Conservation (phyloP, 2,888 invertebrate species). For the Platycheirus rosarum region DNA sequence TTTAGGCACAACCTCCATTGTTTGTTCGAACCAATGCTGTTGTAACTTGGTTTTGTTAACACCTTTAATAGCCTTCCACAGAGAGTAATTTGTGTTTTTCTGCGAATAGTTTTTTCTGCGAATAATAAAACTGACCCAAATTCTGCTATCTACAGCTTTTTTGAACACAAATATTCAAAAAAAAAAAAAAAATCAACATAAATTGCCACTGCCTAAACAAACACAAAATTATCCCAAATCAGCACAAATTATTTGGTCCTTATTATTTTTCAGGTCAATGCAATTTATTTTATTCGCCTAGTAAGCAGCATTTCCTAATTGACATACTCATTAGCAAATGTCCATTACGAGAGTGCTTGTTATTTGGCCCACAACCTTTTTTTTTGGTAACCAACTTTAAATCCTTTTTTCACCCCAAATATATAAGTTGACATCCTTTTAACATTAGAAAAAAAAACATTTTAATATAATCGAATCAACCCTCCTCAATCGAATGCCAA, state of each 20-base stretch:
- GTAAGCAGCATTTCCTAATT: constrained; percentile 69
- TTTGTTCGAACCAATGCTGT: too few species aligned
- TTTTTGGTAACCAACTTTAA: constrained; percentile 26
- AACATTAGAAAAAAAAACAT: not conserved
- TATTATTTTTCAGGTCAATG: constrained; percentile 52
- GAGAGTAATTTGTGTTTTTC: too few species aligned
- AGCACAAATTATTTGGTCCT: constrained; percentile 11
- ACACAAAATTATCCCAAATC: constrained; percentile 30
- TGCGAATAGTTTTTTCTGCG: too few species aligned
- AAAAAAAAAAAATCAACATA: not conserved
- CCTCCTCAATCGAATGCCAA: constrained; percentile 53
- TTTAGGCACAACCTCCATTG: too few species aligned
- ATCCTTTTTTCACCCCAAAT: not conserved
- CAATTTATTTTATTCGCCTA: constrained; percentile 65
- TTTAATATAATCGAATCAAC: constrained; percentile 39
- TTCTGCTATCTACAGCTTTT: too few species aligned
- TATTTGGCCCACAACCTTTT: not conserved
- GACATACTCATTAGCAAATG: constrained; percentile 71
- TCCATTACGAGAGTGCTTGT: constrained; percentile 44
- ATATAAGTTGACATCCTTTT: not conserved
- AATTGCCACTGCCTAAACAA: not conserved
- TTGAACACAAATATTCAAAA: not conserved
- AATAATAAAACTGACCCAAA: too few species aligned
- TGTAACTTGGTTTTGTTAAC: too few species aligned
- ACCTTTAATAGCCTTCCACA: too few species aligned